Evolutionary conservation across 2,888 invertebrate species (phyloP), one percentile per base, ranked within the genome.

Genomic region (Ischnura elegans): DNA sequence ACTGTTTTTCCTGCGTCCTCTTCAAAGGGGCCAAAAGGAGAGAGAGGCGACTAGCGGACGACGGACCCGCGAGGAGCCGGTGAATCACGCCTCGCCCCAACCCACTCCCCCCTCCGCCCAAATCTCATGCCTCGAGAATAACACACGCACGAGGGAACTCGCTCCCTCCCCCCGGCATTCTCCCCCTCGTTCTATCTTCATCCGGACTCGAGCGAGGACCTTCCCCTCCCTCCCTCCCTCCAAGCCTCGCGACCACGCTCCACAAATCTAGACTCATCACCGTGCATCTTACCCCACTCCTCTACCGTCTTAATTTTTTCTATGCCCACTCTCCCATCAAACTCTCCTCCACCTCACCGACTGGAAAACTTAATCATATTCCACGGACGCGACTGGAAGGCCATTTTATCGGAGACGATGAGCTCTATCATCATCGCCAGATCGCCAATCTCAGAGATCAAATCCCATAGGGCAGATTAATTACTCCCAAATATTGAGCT

Each of bases 61-160:
- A 61, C 43, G 87, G 86, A 51, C 61, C 42, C 51, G 51, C 13
- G 61, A 43, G 25, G 86, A 45, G 86, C 86, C 86, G 86, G 86
- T 86, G 86, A 86, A n/a, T 86, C 86, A 86, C 45, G 86, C 86
- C 36, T 86, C 46, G 86, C 86, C 36, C 76, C 36, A 13, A 10
- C 76, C 29, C 76, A 43, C 90, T 25, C 90, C 5, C 66, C 29
- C 66, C 43, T 66, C 25, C 90, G 43, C 43, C 90, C 61, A 90
- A 90, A 90, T 90, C 90, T 61, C 55, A 90, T 61, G 90, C 43
- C 90, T 90, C 90, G 43, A 90, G 90, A 90, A 90, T 90, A 90
- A 90, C 90, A 61, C 90, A 61, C 42, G 55, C 87, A 51, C 76
- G 76, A 13, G 76, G 76, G 29, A 21, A 36, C 76, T 76, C 87